Conservation (phyloP, 1,140 invertebrate genomes). For the Lerema accius region DNA sequence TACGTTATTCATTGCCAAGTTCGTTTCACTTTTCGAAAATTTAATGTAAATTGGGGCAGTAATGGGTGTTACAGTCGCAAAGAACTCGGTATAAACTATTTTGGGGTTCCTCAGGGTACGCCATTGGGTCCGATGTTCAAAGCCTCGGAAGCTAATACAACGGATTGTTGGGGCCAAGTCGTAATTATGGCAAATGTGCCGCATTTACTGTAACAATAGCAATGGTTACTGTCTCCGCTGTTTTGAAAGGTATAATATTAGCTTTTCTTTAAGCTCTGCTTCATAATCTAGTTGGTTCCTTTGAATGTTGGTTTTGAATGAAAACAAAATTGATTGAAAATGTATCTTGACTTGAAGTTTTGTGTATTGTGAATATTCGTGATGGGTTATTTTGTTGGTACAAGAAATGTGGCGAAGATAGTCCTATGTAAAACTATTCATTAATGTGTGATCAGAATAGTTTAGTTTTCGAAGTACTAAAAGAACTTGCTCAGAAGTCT, state of each 20-base stretch:
- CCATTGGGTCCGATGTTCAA: slow-evolving; percentile 44
- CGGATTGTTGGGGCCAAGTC: slow-evolving; percentile 64
- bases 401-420: no score
- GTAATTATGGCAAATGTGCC: slow-evolving; percentile 77
- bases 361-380: no score
- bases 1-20: slow-evolving; percentile 26
- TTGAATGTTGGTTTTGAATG: not conserved
- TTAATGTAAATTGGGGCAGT: not conserved
- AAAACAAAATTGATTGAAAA: not conserved
- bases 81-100: slow-evolving; percentile 17
- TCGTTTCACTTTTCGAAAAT: not conserved
- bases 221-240: slow-evolving; percentile 45
- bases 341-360: not conserved
- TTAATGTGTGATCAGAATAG: no score
- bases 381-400: no score
- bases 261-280: slow-evolving; percentile 40
- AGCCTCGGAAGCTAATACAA: slow-evolving; percentile 63
- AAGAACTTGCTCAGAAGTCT: no score
- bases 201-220: slow-evolving; percentile 68
- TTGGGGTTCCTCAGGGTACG: slow-evolving; percentile 31
- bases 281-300: not conserved
- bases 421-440: no score
- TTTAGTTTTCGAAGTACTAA: no score
- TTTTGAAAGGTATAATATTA: slow-evolving; percentile 50
- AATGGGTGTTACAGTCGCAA: slow-evolving; percentile 41